Evolutionary conservation across 2,888 invertebrate species (phyloP), one percentile per base, ranked within the genome.

Genomic region (Leptopilina drosophilae): DNA sequence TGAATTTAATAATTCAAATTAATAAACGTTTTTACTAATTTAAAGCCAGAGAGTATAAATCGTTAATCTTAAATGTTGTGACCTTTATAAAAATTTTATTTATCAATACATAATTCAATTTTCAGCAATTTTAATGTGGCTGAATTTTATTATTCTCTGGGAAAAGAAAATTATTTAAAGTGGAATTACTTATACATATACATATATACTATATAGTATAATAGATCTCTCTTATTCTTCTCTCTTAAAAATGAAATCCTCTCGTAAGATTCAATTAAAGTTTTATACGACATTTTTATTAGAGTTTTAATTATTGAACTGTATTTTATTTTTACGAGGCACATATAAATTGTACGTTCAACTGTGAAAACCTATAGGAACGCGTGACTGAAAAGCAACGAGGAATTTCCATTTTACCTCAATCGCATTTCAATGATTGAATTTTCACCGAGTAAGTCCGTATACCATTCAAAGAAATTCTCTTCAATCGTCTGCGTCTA

Each of bases 341-440:
- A 69, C 12, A 69, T 69, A 53, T 69, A 53, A 53, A 69, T 62
- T 69, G 53, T 53, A 33, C n/a, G 26, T 53, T 69, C 69, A 69
- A 49, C 53, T 69, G 14, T 33, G 49, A 53, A 69, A 69, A 69
- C 26, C 53, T 53, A 53, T 14, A n/a, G 26, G 14, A 69, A 53
- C 53, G 69, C 26, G 26, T 33, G 69, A 53, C 46, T 67, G 6
- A 20, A 67, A 67, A 67, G 67, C 49, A 67, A 67, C 69, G 53
- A 26, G 53, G 53, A 69, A 69, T 69, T 69, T 69, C 53, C 33
- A 53, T 69, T 53, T 69, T 33, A 69, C 69, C 69, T 69, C 69
- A 69, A 69, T 69, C 53, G 49, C 53, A 69, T 69, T 69, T 53
- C 69, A 69, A 69, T 69, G 69, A 69, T 69, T 69, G 69, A 69